Conservation (phyloP, 2,888 invertebrate genomes). For the Reticulitermes lucifugus region DNA sequence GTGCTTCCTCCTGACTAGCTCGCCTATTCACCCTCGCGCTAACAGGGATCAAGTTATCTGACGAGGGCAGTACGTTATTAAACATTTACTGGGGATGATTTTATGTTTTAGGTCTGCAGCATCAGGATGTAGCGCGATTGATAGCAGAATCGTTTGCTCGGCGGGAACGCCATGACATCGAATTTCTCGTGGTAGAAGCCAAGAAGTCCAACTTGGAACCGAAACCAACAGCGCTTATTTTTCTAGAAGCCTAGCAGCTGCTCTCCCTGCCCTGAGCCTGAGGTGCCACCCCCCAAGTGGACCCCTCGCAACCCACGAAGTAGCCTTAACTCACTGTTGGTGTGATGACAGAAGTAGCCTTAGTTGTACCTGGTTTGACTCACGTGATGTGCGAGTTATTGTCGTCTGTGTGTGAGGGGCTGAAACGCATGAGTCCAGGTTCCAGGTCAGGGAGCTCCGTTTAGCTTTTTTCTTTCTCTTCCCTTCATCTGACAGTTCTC, state of each 20-base stretch:
- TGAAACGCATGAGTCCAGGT: background rate
- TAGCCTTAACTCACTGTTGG: conserved; percentile 31
- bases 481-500: no score
- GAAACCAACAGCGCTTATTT: conserved; percentile 90
- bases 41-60: no score
- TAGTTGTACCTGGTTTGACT: conserved; percentile 26
- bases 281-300: conserved; percentile 54
- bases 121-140: conserved; percentile 90
- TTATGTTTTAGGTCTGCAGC: conserved; percentile 76
- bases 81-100: no score
- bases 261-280: conserved; percentile 63
- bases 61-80: no score
- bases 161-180: conserved; percentile 88
- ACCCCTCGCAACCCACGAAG: conserved; percentile 31
- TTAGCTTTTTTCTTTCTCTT: background rate
- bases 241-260: conserved; percentile 88
- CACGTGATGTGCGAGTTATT: background rate
- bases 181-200: conserved; percentile 93
- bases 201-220: conserved; percentile 93
- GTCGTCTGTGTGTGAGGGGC: background rate
- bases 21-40: no score
- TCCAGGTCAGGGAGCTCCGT: conserved; percentile 1
- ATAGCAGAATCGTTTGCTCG: conserved; percentile 95
- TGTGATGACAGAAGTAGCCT: conserved; percentile 34
- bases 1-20: no score